Base-by-base conservation (phyloP, 2,888 invertebrate species). In the Acrocyrtus sp. region DNA sequence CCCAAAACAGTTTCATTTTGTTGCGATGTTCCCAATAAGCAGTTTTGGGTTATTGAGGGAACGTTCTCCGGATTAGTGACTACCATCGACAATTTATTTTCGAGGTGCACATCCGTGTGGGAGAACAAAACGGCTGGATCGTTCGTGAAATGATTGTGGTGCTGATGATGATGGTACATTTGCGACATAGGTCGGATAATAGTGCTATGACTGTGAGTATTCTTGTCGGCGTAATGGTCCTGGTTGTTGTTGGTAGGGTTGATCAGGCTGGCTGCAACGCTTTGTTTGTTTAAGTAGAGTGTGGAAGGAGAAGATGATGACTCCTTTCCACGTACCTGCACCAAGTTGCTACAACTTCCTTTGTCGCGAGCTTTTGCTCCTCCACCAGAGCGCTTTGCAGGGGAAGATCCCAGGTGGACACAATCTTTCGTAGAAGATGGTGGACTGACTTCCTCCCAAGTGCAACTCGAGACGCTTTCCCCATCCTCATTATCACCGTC, bases 331-430 rank as follows among this genome's bases (percentile, higher is more conserved):
- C 47, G 39, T 47, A 65, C 58, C 58, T 67, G 61, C n/a, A n/a
- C 12, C 17, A 22, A 39, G 51, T 56, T 65, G 41, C 19, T 47
- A 45, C 43, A 27, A 21, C 12, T 51, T 39, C 57, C 45, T 22
- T 51, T 67, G 67, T 58, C 67, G 50, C 67, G 67, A 45, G 67
- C 51, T 67, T 29, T 66, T 6, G 17, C 47, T 48, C 29, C 41
- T 2, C 43, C 43, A 21, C 47, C 5, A 29, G 6, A n/a, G n/a
- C n/a, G n/a, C 21, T 17, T 10, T 21, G 24, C 3, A 10, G 29
- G 45, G 5, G 43, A n/a, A 26, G 57, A 26, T 61, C 78, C 79
- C 80, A 79, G 80, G 75, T 78, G 79, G 78, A 79, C 63, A 45
- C 80, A 78, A 63, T 80, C 80, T 72, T 77, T 80, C 29, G 60